Evolutionary conservation across 1,140 invertebrate species (phyloP), one percentile per base, ranked within the genome.

Genomic region (Dendrolimus kikuchii): DNA sequence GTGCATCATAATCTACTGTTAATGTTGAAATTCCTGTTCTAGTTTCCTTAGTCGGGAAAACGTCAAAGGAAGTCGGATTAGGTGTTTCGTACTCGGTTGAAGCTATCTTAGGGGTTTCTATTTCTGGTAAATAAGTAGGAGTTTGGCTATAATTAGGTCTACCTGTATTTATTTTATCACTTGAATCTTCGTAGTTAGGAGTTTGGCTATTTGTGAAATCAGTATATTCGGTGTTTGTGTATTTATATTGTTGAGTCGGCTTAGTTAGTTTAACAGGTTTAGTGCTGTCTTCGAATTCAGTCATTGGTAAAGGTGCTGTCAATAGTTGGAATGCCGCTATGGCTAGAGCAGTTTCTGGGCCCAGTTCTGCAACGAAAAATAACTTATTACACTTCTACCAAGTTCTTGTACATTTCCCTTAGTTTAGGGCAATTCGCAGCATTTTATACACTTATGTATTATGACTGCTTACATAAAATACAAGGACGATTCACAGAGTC

Each of bases 321-420:
- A 87, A 55, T 4, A 88, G 75, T 47, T 87, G 78, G 66, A 87
- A 84, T 5, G 84, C 80, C 4, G 82, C 86, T 52, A 88, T 72
- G 3, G 86, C 86, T 48, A 88, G 69, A 5, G 84, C 84, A 7
- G 83, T 85, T 70, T 87, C 86, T 37, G 74, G 66, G 49, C 58
- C 75, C 48, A 71, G 58, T 57, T 81, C 83, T 86, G 73, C 8
- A 60, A 62, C 42, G 58, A 52, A 55, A 50, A 63, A 57, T 55
- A 44, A n/a, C 40, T 51, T 44, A 44, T 52, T 8, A 51, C 6
- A 7, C 10, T 7, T 46, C 23, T 23, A 23, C 23, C 23, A 23
- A 23, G 23, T 23, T 23, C 23, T 1, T 23, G 1, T 23, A 23
- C 23, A 23, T 23, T 23, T 23, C 23, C 23, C 23, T 23, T 23